Percentiles rank a stretch among this genome's conserved stretches.
phyloP scores from a whole-genome alignment of 2,113 vertebrate genomes.

The Lichenostomus cassidix region DNA sequence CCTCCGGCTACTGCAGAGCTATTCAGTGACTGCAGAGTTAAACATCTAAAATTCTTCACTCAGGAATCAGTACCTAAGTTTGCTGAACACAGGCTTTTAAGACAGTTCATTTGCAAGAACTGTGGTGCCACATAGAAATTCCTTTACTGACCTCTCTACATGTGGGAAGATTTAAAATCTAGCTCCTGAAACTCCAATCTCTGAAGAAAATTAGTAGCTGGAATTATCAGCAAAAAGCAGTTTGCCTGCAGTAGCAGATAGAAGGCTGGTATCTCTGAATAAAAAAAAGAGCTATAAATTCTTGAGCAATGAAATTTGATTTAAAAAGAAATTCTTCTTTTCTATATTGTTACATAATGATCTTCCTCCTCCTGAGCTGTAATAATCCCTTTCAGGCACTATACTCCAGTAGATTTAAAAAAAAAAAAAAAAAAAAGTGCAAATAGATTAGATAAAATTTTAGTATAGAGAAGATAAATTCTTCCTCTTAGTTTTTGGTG shows the following conservation, averaged over 20 bases:
- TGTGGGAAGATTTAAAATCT: slow-evolving; percentile 12
- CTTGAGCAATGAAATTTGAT: not conserved
- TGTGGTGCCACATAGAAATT: not conserved
- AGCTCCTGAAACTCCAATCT: slow-evolving; percentile 16
- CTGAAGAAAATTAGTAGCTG: slow-evolving; percentile 25
- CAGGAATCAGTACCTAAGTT: not conserved
- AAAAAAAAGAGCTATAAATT: not conserved
- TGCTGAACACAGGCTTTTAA: rapidly evolving
- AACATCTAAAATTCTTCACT: not conserved
- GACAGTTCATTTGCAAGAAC: not conserved
- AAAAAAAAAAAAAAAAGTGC: not conserved
- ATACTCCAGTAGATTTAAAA: not conserved
- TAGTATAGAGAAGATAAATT: not conserved
- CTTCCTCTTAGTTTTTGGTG: not conserved
- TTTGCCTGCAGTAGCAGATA: not conserved
- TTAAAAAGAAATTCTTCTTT: not conserved
- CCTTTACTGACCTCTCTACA: slow-evolving; percentile 12
- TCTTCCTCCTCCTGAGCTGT: not conserved
- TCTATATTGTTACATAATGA: not conserved
- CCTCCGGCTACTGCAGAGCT: not conserved
- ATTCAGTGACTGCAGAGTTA: not conserved
- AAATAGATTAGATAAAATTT: not conserved
- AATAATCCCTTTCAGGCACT: not conserved
- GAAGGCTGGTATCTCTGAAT: slow-evolving; percentile 1
- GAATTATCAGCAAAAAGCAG: slow-evolving; percentile 52